Evolutionary conservation across 2,888 invertebrate species (phyloP), one percentile per base, ranked within the genome.

Genomic region (Mesoligia furuncula): DNA sequence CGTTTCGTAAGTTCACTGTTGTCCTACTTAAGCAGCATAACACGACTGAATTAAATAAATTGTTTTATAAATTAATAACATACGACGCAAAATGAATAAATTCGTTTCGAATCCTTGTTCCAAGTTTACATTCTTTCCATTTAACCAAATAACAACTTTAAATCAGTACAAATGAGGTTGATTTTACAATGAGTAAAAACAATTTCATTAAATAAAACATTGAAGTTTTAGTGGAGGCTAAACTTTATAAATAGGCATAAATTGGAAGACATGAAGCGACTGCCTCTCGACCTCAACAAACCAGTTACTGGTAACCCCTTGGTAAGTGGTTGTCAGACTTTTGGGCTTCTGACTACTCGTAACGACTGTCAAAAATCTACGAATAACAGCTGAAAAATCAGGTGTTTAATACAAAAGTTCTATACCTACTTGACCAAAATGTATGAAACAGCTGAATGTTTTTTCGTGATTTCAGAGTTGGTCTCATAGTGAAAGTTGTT

Each of bases 11-110:
- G 31, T 61, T 31, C 31, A 20, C 31, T 31, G 31, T 61, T 31
- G 67, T 45, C 66, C 27, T 67, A 45, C 66, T 27, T 45, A 20
- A 13, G 66, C 66, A 66, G 66, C 45, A 13, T 45, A 67, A 27
- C 20, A 67, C 2, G 45, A 45, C 45, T 66, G 66, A 45, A 66
- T 45, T 13, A n/a, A 69, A 54, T 39, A 4, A 20, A 61, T 9
- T 31, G 61, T 17, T 27, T 61, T 27, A 27, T 61, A 61, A 27
- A 27, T 27, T 8, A 15, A 59, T 27, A 27, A 61, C 27, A 27
- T 9, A 61, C 15, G 59, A 27, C 17, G 15, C 27, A 61, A 17
- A 61, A 27, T 17, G 11, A 57, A 9, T 61, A 17, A 17, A 17
- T 4, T 31, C 17, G 27, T 17, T 61, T 61, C 9, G 61, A 27